Conservation (phyloP, 2,797 vertebrate species). For the Anguilla marmorata region DNA sequence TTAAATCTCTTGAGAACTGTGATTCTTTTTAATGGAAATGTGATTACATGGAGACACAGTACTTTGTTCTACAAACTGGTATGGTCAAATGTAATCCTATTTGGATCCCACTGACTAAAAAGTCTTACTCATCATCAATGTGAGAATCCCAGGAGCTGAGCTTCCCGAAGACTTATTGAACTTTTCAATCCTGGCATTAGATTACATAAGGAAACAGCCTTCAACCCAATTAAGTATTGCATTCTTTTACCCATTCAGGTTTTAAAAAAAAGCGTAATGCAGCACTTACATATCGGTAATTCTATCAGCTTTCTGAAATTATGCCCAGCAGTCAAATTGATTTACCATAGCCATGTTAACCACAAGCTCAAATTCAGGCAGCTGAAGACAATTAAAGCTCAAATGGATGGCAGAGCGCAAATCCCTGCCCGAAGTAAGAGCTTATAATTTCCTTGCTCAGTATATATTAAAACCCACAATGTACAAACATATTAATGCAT, state of each 20-base stretch:
- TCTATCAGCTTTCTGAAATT: conserved; percentile 45
- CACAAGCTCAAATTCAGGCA: conserved; percentile 6
- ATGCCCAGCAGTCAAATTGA: conserved; percentile 36
- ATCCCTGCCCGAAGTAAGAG: neutral
- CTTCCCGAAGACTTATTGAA: conserved; percentile 46
- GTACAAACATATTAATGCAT: neutral
- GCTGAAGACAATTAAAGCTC: conserved; percentile 28
- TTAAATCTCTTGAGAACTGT: conserved; percentile 51
- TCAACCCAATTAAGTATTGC: conserved; percentile 50
- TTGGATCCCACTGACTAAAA: conserved; percentile 61
- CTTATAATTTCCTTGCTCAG: neutral
- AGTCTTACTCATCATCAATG: conserved; percentile 49
- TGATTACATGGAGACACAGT: conserved; percentile 64
- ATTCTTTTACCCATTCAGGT: conserved; percentile 44
- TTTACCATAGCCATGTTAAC: conserved; percentile 33
- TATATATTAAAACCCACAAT: neutral
- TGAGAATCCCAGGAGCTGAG: conserved; percentile 53
- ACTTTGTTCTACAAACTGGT: conserved; percentile 65
- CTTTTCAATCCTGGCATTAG: conserved; percentile 43
- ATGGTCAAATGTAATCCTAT: conserved; percentile 62
- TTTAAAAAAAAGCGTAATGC: conserved; percentile 32
- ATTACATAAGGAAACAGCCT: conserved; percentile 52
- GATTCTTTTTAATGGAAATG: conserved; percentile 57
- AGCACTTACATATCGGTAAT: conserved; percentile 48
- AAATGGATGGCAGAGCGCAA: conserved; percentile 27